A percentile compares a stretch with the other conserved stretches of the same genome.
These are phyloP conservation scores for Prorops nasuta DNA, from an alignment of 1,140 invertebrate species.

Conservation along the genomic window DNA sequence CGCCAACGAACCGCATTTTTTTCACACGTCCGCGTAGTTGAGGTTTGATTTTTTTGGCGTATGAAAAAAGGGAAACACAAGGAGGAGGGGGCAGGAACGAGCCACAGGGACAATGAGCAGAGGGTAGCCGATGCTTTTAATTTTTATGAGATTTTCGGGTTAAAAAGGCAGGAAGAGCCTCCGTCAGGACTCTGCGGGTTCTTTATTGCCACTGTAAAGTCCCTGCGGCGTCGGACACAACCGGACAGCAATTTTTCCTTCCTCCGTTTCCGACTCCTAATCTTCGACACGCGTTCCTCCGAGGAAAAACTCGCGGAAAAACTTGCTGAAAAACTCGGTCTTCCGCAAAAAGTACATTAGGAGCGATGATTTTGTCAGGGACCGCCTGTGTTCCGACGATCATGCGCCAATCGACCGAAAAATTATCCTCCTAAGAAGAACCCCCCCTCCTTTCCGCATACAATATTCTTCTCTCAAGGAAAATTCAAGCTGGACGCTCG, in stretches of 20 bases:
- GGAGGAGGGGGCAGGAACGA: conserved; percentile 5
- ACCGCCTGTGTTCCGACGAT: background rate
- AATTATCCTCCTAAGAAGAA: too few species aligned
- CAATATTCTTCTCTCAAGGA: too few species aligned
- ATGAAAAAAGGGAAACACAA: conserved; percentile 26
- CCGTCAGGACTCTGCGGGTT: conserved; percentile 19
- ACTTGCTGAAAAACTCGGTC: conserved; percentile 6
- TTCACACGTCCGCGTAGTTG: conserved; percentile 1
- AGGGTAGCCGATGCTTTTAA: conserved; percentile 25
- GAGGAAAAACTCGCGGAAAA: conserved; percentile 8
- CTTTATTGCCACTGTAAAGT: conserved; percentile 34
- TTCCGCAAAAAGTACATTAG: conserved; percentile 10
- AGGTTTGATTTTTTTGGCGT: conserved; percentile 31
- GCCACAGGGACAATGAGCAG: conserved; percentile 9
- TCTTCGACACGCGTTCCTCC: conserved; percentile 13
- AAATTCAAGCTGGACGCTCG: too few species aligned
- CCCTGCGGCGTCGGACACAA: too few species aligned
- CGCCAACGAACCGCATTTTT: background rate
- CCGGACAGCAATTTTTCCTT: too few species aligned
- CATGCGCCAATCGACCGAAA: too few species aligned
- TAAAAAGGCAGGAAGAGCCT: conserved; percentile 22
- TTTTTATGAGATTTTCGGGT: conserved; percentile 33
- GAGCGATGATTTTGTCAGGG: conserved; percentile 8
- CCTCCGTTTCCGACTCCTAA: conserved; percentile 11
- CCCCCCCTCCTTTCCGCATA: too few species aligned